Evolutionary conservation across 2,113 vertebrate species (phyloP).

Genomic region (Corythornis cristatus): DNA sequence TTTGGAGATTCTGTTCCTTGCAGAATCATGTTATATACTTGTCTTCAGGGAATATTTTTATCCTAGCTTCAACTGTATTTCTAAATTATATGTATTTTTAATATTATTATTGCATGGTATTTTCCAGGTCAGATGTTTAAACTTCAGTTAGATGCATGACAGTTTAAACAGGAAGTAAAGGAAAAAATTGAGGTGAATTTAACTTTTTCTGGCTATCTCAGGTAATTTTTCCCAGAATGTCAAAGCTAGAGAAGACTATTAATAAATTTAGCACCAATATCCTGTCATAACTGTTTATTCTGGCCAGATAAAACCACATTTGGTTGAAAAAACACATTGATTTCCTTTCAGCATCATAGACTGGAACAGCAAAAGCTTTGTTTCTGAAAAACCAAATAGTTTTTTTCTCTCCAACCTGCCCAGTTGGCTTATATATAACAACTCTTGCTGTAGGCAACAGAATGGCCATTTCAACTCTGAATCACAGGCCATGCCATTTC

Average conservation of each 20-base stretch:
- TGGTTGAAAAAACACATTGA: constrained; percentile 52
- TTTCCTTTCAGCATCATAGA: constrained; percentile 60
- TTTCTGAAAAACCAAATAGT: constrained; percentile 57
- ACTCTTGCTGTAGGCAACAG: constrained; percentile 26
- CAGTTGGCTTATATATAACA: constrained; percentile 30
- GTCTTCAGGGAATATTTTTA: neutral
- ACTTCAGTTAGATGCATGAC: constrained; percentile 34
- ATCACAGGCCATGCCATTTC: neutral
- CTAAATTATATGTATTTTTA: too few relatives aligned
- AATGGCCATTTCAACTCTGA: constrained; percentile 39
- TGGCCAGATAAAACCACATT: constrained; percentile 65
- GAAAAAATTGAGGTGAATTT: constrained; percentile 3
- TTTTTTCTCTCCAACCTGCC: constrained; percentile 34
- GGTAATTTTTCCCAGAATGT: constrained; percentile 57
- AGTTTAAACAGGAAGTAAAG: constrained; percentile 68
- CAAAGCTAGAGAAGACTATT: constrained; percentile 43
- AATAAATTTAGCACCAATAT: constrained; percentile 71
- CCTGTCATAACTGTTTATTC: constrained; percentile 62
- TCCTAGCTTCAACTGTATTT: neutral
- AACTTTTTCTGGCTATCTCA: constrained; percentile 52
- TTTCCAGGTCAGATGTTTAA: constrained; percentile 63
- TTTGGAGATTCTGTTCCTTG: neutral
- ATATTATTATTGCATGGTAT: neutral
- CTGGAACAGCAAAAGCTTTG: constrained; percentile 59
- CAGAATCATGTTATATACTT: neutral